Base-by-base conservation (phyloP, 2,888 invertebrate species). In the Resseliella maxima region DNA sequence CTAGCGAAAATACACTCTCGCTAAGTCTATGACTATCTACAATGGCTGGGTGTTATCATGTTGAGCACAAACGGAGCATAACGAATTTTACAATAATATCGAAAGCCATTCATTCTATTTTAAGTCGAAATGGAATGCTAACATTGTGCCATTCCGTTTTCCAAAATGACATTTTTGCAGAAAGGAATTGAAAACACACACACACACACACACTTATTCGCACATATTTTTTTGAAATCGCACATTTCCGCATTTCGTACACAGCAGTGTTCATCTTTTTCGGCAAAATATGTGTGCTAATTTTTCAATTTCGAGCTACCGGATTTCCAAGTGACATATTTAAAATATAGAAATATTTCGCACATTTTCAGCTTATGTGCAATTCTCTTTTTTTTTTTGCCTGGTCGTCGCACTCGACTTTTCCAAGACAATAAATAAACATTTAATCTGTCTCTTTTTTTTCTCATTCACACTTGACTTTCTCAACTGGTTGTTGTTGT, bases 391-490 rank as follows among this genome's bases (percentile, higher is more conserved):
- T 24, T 3, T 50, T 50, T 18, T 50, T 50, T 50, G n/a, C n/a
- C n/a, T 59, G n/a, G 24, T 59, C 59, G 72, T 72, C 72, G 72
- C 72, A 72, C 72, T 72, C 72, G 31, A 72, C 31, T 72, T 72
- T 72, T 31, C 18, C 72, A 72, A 72, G 72, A 72, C 31, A 72
- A 72, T 72, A 31, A 59, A 72, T 72, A 72, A 72, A 72, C 72
- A 72, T 12, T 6, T 50, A 8, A 5, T 6, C 24, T 72, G 31
- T 72, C 2, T 72, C 10, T 72, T 27, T 15, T 2, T 15, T 31
- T 31, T 2, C 31, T 0, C 0, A 12, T 1, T 72, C 12, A 1
- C 59, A 12, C 31, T 72, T 59, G 59, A 12, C 31, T 72, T 31
- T 15, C 31, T 27, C 35, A 24, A 3, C 8, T 2, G 18, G 27